These are phyloP conservation scores for Araneus ventricosus DNA, from an alignment of 1,140 invertebrate species.

Conservation along the genomic window DNA sequence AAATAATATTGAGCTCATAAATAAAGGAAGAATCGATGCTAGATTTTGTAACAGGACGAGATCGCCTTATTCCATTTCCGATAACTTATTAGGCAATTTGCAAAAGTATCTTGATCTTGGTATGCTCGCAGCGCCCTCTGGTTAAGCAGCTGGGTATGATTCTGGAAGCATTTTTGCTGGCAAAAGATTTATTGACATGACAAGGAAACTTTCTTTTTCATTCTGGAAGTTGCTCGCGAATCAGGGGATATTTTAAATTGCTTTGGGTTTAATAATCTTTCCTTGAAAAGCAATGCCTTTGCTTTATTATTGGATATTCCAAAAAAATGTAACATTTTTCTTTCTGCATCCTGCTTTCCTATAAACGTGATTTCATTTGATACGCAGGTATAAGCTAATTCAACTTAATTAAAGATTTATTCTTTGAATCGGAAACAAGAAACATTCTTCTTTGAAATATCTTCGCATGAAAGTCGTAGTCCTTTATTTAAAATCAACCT, in stretches of 20 bases:
- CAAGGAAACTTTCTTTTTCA: constrained; percentile 12
- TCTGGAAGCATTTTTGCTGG: neutral
- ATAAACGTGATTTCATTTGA: too few species aligned
- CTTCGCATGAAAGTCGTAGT: too few species aligned
- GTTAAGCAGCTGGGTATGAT: neutral
- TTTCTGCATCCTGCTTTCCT: too few species aligned
- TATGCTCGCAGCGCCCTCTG: neutral
- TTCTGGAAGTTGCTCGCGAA: neutral
- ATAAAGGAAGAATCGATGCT: neutral
- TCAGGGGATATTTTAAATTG: neutral
- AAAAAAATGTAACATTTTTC: too few species aligned
- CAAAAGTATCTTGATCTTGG: neutral
- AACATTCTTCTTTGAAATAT: too few species aligned
- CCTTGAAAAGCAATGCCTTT: neutral
- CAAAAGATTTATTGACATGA: constrained; percentile 11
- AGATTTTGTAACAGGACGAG: neutral
- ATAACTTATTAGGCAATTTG: constrained; percentile 22
- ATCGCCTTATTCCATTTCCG: neutral
- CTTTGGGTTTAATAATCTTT: neutral
- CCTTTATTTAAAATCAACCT: too few species aligned
- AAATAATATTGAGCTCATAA: constrained; percentile 7
- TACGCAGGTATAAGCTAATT: too few species aligned
- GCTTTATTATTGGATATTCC: too few species aligned
- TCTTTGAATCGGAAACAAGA: too few species aligned
- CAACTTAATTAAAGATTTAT: too few species aligned